Percentiles rank a stretch among this genome's conserved stretches.
Conservation (phyloP, 2,113 vertebrate genomes). For the Maccullochella peelii region DNA sequence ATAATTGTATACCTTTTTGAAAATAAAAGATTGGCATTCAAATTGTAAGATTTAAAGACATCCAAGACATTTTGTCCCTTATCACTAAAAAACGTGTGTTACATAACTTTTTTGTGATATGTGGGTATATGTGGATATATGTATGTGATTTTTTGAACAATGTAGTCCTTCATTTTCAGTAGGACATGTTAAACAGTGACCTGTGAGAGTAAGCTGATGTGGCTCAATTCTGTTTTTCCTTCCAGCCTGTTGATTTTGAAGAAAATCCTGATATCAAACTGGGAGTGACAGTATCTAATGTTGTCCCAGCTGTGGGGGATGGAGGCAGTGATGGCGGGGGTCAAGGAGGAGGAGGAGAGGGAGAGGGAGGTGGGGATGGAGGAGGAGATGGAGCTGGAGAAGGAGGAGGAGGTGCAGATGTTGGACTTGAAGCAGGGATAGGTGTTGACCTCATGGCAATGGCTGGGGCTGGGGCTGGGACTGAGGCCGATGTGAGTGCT, state of each 20-base stretch:
- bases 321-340: background rate
- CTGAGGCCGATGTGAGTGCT: background rate
- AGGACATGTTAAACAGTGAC: background rate
- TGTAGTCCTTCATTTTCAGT: no score
- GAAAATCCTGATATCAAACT: slow-evolving; percentile 75
- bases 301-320: slow-evolving; percentile 66
- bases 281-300: slow-evolving; percentile 83
- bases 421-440: background rate
- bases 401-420: background rate
- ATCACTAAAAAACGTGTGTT: background rate
- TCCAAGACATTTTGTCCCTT: background rate
- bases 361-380: no score
- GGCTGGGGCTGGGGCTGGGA: slow-evolving; percentile 1
- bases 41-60: no score
- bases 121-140: no score
- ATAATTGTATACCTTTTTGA: no score
- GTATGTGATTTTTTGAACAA: no score
- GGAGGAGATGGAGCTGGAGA: slow-evolving; percentile 8
- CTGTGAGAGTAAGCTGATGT: background rate
- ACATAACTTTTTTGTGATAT: no score
- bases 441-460: no score
- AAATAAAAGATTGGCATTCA: no score
- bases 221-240: slow-evolving; percentile 39
- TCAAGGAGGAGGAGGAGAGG: background rate
- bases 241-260: slow-evolving; percentile 88